phyloP scores from a whole-genome alignment of 2,888 invertebrate species.

The Heliconius cydno region DNA sequence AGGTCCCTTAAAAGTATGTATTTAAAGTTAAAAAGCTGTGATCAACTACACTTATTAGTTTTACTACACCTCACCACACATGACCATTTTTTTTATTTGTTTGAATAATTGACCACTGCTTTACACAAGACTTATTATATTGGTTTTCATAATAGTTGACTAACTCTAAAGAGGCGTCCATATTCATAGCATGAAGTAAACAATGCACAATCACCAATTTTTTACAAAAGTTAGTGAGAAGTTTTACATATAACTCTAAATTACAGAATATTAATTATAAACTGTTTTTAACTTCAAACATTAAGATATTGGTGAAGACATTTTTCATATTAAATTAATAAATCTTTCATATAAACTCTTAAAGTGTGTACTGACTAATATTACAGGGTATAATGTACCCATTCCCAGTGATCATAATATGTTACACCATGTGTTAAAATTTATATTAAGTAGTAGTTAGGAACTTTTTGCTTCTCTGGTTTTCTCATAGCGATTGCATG shows the following conservation, averaged over 20 bases:
- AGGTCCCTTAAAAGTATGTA: conserved; percentile 84
- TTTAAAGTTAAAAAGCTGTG: conserved; percentile 73
- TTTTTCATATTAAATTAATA: conserved; percentile 70
- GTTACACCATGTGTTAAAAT: neutral
- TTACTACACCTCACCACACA: conserved; percentile 30
- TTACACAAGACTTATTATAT: conserved; percentile 78
- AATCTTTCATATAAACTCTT: conserved; percentile 53
- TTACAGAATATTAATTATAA: conserved; percentile 65
- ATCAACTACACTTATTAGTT: conserved; percentile 68
- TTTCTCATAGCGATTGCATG: neutral
- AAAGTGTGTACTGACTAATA: neutral
- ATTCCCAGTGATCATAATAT: neutral
- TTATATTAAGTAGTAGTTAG: neutral
- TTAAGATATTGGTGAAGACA: conserved; percentile 63
- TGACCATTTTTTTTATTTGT: conserved; percentile 35
- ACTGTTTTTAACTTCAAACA: conserved; percentile 67
- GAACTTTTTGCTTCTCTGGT: neutral
- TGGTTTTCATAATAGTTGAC: conserved; percentile 77
- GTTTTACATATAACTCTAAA: conserved; percentile 64
- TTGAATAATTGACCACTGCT: conserved; percentile 78
- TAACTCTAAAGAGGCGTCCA: conserved; percentile 81
- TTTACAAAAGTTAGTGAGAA: conserved; percentile 73
- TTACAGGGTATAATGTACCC: neutral
- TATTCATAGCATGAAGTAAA: conserved; percentile 79
- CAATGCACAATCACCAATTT: conserved; percentile 79